Evolutionary conservation across 2,113 vertebrate genomes (phyloP).

Genomic region (Toxotes jaculatrix): DNA sequence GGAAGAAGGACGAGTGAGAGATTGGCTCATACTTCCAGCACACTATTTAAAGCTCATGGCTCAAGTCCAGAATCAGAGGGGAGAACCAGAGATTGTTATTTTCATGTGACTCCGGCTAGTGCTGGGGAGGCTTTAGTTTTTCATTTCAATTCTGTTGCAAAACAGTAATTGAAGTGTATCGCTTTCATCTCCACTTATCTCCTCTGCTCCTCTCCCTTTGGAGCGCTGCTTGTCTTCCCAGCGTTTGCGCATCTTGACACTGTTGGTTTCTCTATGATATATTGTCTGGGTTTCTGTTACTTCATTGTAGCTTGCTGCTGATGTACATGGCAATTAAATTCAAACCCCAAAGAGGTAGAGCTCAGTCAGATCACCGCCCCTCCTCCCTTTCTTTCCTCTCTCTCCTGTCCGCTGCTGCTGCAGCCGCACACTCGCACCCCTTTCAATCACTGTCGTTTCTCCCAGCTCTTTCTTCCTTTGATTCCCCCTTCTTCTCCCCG

Average conservation of each 20-base stretch:
- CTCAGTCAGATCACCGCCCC: conserved; percentile 26
- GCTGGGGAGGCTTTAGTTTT: conserved; percentile 62
- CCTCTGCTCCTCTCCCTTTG: conserved; percentile 63
- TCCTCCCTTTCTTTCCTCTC: neutral
- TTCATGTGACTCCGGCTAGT: conserved; percentile 58
- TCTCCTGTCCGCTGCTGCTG: conserved; percentile 18
- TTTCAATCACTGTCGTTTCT: conserved; percentile 73
- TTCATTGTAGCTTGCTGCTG: conserved; percentile 66
- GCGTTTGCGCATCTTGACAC: conserved; percentile 60
- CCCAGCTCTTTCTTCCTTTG: conserved; percentile 51
- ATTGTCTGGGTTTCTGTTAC: conserved; percentile 69
- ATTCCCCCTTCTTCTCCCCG: conserved; percentile 37
- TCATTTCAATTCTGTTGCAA: conserved; percentile 66
- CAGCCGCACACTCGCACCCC: conserved; percentile 42
- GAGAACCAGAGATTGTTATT: conserved; percentile 60
- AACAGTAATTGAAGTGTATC: conserved; percentile 78
- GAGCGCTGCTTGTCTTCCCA: conserved; percentile 66
- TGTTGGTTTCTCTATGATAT: conserved; percentile 77
- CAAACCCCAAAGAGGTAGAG: conserved; percentile 68
- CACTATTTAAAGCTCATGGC: conserved; percentile 70
- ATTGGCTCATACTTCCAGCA: conserved; percentile 36
- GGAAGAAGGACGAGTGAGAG: conserved; percentile 18
- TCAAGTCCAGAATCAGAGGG: conserved; percentile 57
- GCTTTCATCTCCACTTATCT: conserved; percentile 79
- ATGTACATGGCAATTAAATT: conserved; percentile 81